These are phyloP conservation scores for Drosophila mayri DNA, from an alignment of 1,140 invertebrate species.

Conservation along the genomic window DNA sequence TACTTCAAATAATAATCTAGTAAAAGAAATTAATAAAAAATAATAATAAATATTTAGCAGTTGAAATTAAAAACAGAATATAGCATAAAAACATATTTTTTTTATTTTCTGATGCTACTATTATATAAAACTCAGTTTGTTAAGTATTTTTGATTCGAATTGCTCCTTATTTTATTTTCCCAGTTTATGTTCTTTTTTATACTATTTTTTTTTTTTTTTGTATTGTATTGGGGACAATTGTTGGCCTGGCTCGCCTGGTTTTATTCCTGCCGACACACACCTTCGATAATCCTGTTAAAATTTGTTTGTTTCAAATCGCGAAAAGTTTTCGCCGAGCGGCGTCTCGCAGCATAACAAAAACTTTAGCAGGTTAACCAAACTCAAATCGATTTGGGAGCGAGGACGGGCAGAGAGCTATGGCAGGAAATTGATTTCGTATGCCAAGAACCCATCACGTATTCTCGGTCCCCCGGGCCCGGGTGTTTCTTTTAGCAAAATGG, in stretches of 20 bases:
- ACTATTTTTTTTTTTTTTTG: conserved; percentile 5
- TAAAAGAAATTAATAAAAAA: no score
- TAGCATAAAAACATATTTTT: no score
- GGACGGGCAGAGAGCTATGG: conserved; percentile 19
- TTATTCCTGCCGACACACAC: conserved; percentile 45
- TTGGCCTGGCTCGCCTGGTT: conserved; percentile 39
- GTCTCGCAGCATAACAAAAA: conserved; percentile 37
- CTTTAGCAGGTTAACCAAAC: conserved; percentile 81
- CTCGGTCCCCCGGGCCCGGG: conserved; percentile 8
- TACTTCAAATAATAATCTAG: no score
- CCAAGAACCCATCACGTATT: conserved; percentile 41
- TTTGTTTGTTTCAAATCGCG: conserved; percentile 76
- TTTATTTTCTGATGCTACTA: no score
- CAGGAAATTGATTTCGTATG: conserved; percentile 79
- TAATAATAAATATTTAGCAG: no score
- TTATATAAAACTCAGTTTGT: neutral
- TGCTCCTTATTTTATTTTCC: neutral
- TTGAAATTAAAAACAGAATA: no score
- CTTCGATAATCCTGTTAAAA: conserved; percentile 80
- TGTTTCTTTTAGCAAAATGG: conserved; percentile 47
- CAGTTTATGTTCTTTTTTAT: neutral
- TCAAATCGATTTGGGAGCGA: conserved; percentile 74
- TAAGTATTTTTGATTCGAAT: neutral
- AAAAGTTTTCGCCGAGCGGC: conserved; percentile 56
- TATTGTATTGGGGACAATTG: conserved; percentile 54